Percentiles rank a stretch among this genome's conserved stretches.
phyloP scores from a whole-genome alignment of 1,140 invertebrate species.

The Neoseiulus cucumeris region DNA sequence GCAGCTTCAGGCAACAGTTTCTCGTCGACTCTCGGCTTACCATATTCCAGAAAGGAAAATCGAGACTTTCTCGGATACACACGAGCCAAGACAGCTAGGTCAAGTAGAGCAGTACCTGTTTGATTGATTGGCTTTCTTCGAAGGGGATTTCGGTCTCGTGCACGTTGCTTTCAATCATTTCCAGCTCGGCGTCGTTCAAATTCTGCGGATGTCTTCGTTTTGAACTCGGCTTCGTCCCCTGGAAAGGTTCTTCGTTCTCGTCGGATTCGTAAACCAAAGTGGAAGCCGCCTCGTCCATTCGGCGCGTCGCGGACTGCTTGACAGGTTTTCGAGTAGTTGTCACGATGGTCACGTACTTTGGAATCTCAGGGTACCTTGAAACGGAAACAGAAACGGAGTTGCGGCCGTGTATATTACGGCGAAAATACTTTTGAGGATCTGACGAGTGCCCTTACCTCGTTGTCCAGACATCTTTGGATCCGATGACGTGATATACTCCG shows the following conservation, averaged over 20 bases:
- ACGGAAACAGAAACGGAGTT: too few relatives aligned
- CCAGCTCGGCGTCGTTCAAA: neutral
- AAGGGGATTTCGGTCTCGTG: neutral
- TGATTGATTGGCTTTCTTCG: too few relatives aligned
- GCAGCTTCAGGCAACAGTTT: too few relatives aligned
- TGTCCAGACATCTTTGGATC: neutral
- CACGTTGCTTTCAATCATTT: conserved; percentile 7
- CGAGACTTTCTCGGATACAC: too few relatives aligned
- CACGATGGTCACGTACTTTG: conserved; percentile 6
- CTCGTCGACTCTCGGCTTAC: too few relatives aligned
- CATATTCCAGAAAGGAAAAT: too few relatives aligned
- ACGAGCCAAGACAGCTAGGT: too few relatives aligned
- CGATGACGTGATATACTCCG: neutral
- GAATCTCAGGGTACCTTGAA: conserved; percentile 1
- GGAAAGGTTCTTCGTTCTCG: neutral
- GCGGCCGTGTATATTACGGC: too few relatives aligned
- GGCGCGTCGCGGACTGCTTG: neutral
- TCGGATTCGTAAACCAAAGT: neutral
- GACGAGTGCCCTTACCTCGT: neutral
- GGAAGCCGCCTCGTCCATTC: neutral
- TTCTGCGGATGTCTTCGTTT: too few relatives aligned
- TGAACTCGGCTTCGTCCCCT: too few relatives aligned
- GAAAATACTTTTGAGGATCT: too few relatives aligned
- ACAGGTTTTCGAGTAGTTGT: neutral
- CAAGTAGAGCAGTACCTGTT: too few relatives aligned